Base-by-base conservation (phyloP, 1,140 invertebrate species). In the Caenorhabditis briggsae region DNA sequence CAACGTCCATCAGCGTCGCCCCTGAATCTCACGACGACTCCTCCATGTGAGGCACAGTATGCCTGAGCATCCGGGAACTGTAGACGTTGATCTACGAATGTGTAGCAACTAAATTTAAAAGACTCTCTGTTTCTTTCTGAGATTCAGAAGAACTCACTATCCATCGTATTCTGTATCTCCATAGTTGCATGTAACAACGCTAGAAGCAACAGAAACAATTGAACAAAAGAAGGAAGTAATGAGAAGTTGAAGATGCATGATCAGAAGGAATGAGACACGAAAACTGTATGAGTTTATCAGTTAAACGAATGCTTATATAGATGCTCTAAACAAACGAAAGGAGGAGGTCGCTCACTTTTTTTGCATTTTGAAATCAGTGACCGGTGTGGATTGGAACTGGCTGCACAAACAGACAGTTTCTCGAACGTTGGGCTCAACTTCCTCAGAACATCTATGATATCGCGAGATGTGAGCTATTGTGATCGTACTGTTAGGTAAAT, bases 121-220 rank as follows among this genome's bases (percentile, higher is more conserved):
- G 2, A 46, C 18, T n/a, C n/a, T n/a, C 0, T 5, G 8, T 58
- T n/a, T n/a, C 43, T 18, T 6, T 7, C 16, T 6, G 18, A 74
- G 7, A 46, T 74, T 43, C 33, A 33, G 33, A 33, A 46, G 8
- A 18, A 74, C 65, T 74, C 18, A 74, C 65, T 74, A 74, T 74
- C 65, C 65, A 48, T 74, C 65, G 43, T 74, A 74, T 74, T 74
- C 65, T n/a, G 41, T 74, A 18, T 74, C 65, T 74, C 65, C 65
- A 74, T n/a, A 46, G 23, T 74, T 74, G 18, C 65, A 74, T 11
- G 20, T 46, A 3, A n/a, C 65, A 16, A 7, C 8, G 11, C 23
- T n/a, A 16, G 41, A 46, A 20, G 5, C 18, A n/a, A 64, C 23
- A 33, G 33, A 9, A 46, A 48, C 5, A 74, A 74, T 46, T 74